Evolutionary conservation across 2,113 vertebrate species (phyloP).

Genomic region (Gymnarchus niloticus): DNA sequence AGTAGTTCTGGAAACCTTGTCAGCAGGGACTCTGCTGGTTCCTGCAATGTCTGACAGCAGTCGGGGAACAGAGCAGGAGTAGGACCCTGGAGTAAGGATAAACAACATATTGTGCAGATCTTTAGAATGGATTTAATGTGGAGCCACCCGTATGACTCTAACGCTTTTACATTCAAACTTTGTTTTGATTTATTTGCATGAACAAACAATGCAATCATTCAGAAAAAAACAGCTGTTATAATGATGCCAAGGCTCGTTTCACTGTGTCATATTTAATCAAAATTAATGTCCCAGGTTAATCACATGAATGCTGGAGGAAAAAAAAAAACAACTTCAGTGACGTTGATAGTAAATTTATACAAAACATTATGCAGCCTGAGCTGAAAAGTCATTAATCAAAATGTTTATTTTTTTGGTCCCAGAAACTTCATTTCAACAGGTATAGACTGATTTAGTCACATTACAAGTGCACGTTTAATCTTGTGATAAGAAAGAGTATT

Average conservation of each 20-base stretch:
- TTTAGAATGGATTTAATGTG: background rate
- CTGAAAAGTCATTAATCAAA: background rate
- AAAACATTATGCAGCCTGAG: background rate
- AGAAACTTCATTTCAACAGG: background rate
- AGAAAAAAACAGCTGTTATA: background rate
- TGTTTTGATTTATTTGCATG: background rate
- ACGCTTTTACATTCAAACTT: slow-evolving; percentile 1
- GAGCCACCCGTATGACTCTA: background rate
- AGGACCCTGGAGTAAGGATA: background rate
- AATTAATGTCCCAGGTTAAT: background rate
- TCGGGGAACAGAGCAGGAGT: background rate
- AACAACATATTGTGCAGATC: background rate
- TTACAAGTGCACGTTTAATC: background rate
- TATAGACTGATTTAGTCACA: background rate
- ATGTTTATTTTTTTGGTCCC: background rate
- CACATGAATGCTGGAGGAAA: background rate
- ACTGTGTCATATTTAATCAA: background rate
- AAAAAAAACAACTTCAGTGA: background rate
- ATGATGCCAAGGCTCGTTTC: background rate
- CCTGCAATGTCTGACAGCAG: background rate
- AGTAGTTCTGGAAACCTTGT: background rate
- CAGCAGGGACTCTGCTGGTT: background rate
- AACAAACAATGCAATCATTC: background rate
- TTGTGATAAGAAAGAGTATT: background rate
- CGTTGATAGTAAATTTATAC: background rate